A percentile compares a stretch with the other conserved stretches of the same genome.
Evolutionary conservation across 1,140 invertebrate genomes (phyloP).

Genomic region (Pararge aegeria): DNA sequence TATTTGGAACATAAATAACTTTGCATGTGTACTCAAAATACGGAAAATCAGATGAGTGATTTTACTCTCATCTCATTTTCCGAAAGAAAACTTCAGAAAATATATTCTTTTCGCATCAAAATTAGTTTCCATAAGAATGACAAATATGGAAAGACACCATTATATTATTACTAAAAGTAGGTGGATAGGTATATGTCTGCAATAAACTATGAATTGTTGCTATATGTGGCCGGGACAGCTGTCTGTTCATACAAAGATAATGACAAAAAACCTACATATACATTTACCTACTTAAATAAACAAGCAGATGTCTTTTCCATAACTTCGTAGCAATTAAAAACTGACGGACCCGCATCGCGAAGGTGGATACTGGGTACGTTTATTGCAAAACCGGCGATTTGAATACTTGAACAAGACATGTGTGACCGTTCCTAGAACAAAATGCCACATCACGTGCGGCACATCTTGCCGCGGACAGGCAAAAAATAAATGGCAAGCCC

Average conservation of each 20-base stretch:
- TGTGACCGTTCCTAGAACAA: constrained; percentile 64
- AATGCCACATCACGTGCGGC: constrained; percentile 45
- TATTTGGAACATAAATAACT: too few species aligned
- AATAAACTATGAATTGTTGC: neutral
- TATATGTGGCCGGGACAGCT: neutral
- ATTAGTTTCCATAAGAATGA: too few species aligned
- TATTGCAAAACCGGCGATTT: constrained; percentile 40
- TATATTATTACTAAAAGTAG: neutral
- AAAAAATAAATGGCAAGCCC: constrained; percentile 48
- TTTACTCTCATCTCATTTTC: too few species aligned
- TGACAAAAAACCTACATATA: constrained; percentile 1
- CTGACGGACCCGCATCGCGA: constrained; percentile 35
- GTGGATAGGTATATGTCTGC: neutral
- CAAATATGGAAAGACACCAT: too few species aligned
- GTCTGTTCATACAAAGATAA: constrained; percentile 1
- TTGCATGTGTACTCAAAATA: too few species aligned
- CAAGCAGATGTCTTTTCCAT: constrained; percentile 43
- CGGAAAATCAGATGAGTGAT: too few species aligned
- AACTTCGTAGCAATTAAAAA: constrained; percentile 41
- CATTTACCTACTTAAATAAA: constrained; percentile 20
- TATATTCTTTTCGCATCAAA: too few species aligned
- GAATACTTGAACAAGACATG: constrained; percentile 39
- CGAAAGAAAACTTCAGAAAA: too few species aligned
- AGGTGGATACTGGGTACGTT: constrained; percentile 11
- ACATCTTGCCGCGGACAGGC: constrained; percentile 47